Evolutionary conservation across 2,113 vertebrate species (phyloP).

Genomic region (Macroglossus sobrinus): DNA sequence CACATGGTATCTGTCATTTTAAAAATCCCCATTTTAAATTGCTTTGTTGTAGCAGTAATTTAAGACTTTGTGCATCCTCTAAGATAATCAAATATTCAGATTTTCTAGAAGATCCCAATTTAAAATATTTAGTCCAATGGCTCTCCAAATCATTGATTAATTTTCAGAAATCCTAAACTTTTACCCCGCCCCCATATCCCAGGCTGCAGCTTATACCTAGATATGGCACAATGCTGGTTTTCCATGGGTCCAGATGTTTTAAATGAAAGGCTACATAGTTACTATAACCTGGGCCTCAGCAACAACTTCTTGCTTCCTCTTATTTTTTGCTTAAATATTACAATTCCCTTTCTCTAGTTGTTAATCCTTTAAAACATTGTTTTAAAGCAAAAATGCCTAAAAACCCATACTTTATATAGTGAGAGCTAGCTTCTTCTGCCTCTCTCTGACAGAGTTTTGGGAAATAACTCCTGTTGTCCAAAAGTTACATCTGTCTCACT

Average conservation of each 20-base stretch:
- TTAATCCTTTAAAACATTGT: background rate
- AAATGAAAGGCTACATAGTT: background rate
- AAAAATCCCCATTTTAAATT: background rate
- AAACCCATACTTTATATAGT: background rate
- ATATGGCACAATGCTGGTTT: background rate
- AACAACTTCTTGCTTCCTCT: background rate
- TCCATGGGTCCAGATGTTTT: background rate
- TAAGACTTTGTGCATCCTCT: background rate
- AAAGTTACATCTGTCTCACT: background rate
- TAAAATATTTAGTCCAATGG: background rate
- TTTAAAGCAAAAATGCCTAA: background rate
- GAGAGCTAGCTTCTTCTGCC: background rate
- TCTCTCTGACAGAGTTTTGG: background rate
- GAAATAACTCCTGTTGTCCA: background rate
- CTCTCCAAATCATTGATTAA: background rate
- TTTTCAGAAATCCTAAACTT: background rate
- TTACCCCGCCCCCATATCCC: no score
- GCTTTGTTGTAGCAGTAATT: background rate
- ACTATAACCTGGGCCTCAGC: background rate
- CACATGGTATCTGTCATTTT: background rate
- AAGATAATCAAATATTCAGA: background rate
- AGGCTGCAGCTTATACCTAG: background rate
- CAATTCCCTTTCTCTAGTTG: background rate
- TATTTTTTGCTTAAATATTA: background rate
- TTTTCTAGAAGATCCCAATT: background rate